Conservation (phyloP, 2,113 vertebrate species). For the Chaetura pelagica region DNA sequence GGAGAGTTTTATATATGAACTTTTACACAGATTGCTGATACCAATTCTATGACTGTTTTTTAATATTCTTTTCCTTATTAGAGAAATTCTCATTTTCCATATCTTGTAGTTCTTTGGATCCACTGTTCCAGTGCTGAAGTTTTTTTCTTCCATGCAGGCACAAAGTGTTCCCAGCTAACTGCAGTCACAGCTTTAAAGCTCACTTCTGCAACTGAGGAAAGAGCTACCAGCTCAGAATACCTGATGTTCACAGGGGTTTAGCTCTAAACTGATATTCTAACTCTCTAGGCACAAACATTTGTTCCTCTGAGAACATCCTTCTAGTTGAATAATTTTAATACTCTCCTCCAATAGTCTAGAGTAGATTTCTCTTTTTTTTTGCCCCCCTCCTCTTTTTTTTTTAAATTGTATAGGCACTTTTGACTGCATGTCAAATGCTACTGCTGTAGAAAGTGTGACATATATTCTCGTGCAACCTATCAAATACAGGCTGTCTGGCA, state of each 20-base stretch:
- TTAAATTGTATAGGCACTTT: not conserved
- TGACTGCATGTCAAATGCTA: not conserved
- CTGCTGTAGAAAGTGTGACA: not conserved
- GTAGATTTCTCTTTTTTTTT: not conserved
- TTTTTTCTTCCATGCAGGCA: not conserved
- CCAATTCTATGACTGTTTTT: not conserved
- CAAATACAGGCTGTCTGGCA: conserved; percentile 9
- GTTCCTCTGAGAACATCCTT: conserved; percentile 9
- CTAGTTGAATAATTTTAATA: conserved; percentile 27
- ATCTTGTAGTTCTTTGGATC: not conserved
- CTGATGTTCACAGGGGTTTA: not conserved
- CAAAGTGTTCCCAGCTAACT: conserved; percentile 10
- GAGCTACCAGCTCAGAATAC: conserved; percentile 3
- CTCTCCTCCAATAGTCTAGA: not conserved
- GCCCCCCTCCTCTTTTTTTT: not conserved
- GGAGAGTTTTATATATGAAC: not conserved
- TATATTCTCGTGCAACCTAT: conserved; percentile 1
- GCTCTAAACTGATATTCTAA: conserved; percentile 46
- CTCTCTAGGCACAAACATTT: conserved; percentile 20
- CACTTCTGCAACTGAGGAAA: not conserved
- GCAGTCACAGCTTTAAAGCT: conserved; percentile 17
- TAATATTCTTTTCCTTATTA: not conserved
- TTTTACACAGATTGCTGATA: not conserved
- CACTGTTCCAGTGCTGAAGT: not conserved
- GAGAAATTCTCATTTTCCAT: not conserved